Base-by-base conservation (phyloP, 2,113 vertebrate genomes). In the Tyto alba region DNA sequence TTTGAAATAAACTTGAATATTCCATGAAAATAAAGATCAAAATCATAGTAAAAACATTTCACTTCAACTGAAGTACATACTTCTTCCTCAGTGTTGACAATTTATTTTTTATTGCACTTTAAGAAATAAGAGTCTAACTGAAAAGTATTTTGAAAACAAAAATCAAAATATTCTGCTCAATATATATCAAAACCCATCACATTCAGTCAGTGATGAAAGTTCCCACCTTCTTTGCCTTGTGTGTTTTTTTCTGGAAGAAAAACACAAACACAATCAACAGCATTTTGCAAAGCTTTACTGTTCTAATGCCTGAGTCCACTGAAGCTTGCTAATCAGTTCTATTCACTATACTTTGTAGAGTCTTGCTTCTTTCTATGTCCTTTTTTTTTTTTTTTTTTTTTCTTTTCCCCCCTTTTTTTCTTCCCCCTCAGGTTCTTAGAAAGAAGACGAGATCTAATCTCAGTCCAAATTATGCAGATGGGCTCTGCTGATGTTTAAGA, bases 351-450 rank as follows among this genome's bases (percentile, higher is more conserved):
- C 18, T 50, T 67, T n/a, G 11, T 59, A 68, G 12, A 82, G 2
- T 26, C 34, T 57, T 56, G 2, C 2, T 7, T 55, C 15, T n/a
- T n/a, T n/a, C n/a, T n/a, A n/a, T n/a, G n/a, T n/a, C 13, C 48
- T 47, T 66, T 59, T 36, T 25, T 8, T 1, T 11, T 50, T 47
- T 30, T 16, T 3, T 7, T 43, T 34, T 13, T 5, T 1, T 34
- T 36, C 41, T 30, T 21, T 3, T 20, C 15, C 9, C 0, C 3
- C 2, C 6, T 19, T 64, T 50, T 57, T 25, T 22, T 0, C 2
- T 22, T 34, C 3, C 3, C 1, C 15, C 4, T 47, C 13, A n/a
- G 20, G 41, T 88, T 9, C 20, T 16, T 72, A 38, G 71, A 79
- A 47, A 85, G 38, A 9, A 78, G 7, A 47, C 16, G 25, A 84